Evolutionary conservation across 2,113 vertebrate genomes (phyloP).

Genomic region (Mobula birostris): DNA sequence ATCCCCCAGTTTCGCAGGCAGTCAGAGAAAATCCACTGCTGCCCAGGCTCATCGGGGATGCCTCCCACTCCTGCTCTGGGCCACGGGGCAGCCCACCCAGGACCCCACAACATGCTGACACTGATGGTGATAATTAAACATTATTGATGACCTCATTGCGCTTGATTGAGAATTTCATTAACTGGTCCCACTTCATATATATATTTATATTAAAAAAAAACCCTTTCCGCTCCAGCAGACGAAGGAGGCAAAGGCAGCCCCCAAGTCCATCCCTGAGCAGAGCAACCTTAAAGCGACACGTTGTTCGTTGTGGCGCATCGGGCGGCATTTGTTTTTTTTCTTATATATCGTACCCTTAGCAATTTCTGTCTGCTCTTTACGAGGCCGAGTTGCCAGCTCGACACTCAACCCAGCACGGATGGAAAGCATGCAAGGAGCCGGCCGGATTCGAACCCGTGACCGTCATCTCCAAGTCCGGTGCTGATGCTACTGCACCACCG

Average conservation of each 20-base stretch:
- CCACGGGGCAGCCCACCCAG: background rate
- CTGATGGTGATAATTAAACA: conserved; percentile 45
- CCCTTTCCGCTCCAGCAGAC: conserved; percentile 41
- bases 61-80: background rate
- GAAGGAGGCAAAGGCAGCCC: conserved; percentile 38
- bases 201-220: background rate
- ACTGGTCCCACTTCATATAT: conserved; percentile 40
- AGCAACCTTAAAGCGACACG: too few species aligned
- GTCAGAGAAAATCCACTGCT: background rate
- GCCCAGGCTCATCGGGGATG: background rate
- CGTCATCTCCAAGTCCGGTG: too few species aligned
- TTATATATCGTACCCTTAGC: too few species aligned
- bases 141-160: conserved; percentile 45
- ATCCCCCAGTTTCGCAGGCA: conserved; percentile 1
- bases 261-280: background rate
- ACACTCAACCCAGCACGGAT: too few species aligned
- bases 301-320: too few species aligned
- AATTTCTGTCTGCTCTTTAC: too few species aligned
- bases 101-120: conserved; percentile 23
- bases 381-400: too few species aligned
- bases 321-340: too few species aligned
- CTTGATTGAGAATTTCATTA: conserved; percentile 44
- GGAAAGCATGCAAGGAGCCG: too few species aligned
- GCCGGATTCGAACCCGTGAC: too few species aligned
- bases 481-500: too few species aligned